Conservation (phyloP, 2,113 vertebrate species). For the Phocoena sinus region DNA sequence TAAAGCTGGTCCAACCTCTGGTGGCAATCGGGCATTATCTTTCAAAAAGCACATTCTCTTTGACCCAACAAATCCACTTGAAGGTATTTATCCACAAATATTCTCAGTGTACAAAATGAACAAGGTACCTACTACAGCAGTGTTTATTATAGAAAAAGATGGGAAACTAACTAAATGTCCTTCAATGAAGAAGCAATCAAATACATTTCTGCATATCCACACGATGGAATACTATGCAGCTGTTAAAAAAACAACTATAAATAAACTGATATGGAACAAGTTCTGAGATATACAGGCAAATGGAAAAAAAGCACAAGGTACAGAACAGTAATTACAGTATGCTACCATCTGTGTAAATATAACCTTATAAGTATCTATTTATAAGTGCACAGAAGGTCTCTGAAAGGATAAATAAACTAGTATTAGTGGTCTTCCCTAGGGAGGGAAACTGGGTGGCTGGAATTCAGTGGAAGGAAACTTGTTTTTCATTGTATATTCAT, state of each 20-base stretch:
- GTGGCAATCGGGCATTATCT: not conserved
- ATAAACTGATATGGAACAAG: not conserved
- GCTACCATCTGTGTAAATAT: not conserved
- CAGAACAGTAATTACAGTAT: not conserved
- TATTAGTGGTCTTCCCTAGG: not conserved
- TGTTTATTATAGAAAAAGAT: not conserved
- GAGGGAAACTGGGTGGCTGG: not conserved
- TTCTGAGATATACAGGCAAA: not conserved
- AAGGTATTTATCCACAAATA: not conserved
- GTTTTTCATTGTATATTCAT: not conserved
- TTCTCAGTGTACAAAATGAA: not conserved
- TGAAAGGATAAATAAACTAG: not conserved
- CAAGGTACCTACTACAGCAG: not conserved
- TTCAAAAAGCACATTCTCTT: not conserved
- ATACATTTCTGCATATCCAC: not conserved
- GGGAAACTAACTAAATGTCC: not conserved
- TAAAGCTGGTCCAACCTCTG: not conserved
- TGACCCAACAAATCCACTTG: not conserved
- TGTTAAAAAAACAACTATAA: not conserved
- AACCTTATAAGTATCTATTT: not conserved
- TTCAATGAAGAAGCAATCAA: not conserved
- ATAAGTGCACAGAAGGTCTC: not conserved
- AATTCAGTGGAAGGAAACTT: not conserved
- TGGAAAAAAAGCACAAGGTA: not conserved
- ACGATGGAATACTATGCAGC: not conserved